Conservation (phyloP, 2,888 invertebrate species). For the Dascillus cervinus region DNA sequence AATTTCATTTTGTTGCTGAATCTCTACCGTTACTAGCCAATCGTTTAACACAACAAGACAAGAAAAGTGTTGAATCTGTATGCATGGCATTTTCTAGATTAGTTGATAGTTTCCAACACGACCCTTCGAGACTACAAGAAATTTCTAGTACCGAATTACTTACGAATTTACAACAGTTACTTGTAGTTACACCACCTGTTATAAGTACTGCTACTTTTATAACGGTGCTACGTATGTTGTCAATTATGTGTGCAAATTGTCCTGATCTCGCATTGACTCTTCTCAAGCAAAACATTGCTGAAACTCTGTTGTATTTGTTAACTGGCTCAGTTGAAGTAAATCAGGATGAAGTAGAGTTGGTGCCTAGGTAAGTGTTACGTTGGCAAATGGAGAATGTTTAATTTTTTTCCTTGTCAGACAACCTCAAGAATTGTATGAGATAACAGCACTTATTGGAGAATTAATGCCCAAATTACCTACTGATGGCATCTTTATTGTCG, state of each 20-base stretch:
- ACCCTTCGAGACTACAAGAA: conserved; percentile 83
- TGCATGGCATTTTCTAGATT: conserved; percentile 93
- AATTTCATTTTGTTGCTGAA: conserved; percentile 87
- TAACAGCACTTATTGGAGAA: conserved; percentile 94
- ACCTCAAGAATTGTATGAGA: conserved; percentile 95
- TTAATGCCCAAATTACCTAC: conserved; percentile 92
- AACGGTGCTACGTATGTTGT: conserved; percentile 91
- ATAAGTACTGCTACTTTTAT: conserved; percentile 94
- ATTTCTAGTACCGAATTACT: conserved; percentile 88
- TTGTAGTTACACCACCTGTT: conserved; percentile 92
- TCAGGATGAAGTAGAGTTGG: conserved; percentile 68
- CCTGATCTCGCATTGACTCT: conserved; percentile 88
- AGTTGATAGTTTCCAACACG: conserved; percentile 93
- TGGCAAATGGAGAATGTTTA: conserved; percentile 1
- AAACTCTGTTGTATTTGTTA: conserved; percentile 87
- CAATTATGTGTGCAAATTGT: conserved; percentile 92
- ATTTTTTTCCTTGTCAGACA: conserved; percentile 25
- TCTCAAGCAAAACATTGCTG: conserved; percentile 91
- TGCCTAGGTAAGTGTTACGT: conserved; percentile 52
- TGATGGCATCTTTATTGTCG: conserved; percentile 93
- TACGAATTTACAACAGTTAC: conserved; percentile 85
- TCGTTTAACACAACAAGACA: conserved; percentile 80
- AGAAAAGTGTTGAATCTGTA: conserved; percentile 95
- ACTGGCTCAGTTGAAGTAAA: conserved; percentile 68
- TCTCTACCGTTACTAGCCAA: conserved; percentile 79